phyloP scores from a whole-genome alignment of 2,888 invertebrate genomes.

The Zaprionus obscuricornis region DNA sequence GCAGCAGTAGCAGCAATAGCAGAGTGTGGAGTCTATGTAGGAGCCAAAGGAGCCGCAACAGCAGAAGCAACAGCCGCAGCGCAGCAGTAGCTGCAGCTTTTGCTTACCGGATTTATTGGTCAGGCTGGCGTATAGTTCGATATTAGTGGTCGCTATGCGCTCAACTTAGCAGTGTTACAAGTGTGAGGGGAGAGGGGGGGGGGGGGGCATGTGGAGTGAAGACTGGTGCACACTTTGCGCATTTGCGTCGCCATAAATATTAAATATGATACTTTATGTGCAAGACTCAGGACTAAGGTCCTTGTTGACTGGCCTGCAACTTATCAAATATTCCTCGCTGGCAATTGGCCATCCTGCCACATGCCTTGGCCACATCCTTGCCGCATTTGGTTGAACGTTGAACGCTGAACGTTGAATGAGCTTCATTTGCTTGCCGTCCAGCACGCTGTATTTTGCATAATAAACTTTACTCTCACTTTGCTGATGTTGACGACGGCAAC shows the following conservation, averaged over 20 bases:
- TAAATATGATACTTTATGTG: conserved; percentile 79
- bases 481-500: neutral
- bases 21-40: too few species aligned
- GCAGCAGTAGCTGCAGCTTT: conserved; percentile 12
- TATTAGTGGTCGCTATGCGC: conserved; percentile 58
- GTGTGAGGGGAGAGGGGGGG: neutral
- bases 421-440: conserved; percentile 73
- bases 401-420: conserved; percentile 75
- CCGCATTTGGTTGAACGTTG: conserved; percentile 47
- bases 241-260: conserved; percentile 77
- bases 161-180: conserved; percentile 42
- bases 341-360: conserved; percentile 73
- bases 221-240: conserved; percentile 41
- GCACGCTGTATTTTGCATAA: conserved; percentile 76
- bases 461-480: conserved; percentile 60
- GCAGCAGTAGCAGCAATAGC: neutral
- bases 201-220: neutral
- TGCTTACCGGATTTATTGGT: conserved; percentile 71
- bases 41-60: too few species aligned
- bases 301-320: conserved; percentile 52
- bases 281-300: conserved; percentile 25
- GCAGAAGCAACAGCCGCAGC: conserved; percentile 19
- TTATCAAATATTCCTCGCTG: conserved; percentile 77
- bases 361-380: conserved; percentile 76
- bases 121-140: conserved; percentile 55